Conservation (phyloP, 2,113 vertebrate species). For the Galeopterus variegatus region DNA sequence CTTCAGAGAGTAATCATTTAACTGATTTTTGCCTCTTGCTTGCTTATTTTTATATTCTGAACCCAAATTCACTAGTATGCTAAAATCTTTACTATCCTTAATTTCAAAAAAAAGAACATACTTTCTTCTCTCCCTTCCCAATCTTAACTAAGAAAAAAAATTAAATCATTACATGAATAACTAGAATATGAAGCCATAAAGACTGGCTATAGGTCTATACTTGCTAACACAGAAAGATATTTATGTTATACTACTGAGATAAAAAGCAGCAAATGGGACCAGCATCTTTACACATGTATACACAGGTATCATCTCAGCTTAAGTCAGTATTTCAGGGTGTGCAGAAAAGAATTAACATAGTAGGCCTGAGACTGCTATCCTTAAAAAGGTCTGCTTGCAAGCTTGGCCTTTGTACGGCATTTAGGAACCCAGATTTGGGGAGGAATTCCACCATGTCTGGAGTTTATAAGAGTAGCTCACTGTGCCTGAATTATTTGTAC, state of each 20-base stretch:
- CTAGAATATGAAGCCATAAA: not conserved
- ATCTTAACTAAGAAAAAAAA: not conserved
- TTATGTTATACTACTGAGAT: not conserved
- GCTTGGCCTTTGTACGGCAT: not conserved
- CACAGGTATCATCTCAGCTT: not conserved
- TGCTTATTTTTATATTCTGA: not conserved
- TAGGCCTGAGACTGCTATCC: not conserved
- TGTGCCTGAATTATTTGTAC: not conserved
- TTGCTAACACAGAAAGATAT: not conserved
- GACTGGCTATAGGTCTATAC: not conserved
- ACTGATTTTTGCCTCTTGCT: too few species aligned
- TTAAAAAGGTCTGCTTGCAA: not conserved
- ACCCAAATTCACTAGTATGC: not conserved
- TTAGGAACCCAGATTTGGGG: not conserved
- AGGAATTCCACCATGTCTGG: not conserved
- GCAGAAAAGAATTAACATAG: not conserved
- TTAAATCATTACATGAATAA: not conserved
- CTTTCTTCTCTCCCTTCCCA: too few species aligned
- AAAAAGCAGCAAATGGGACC: not conserved
- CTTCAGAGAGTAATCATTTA: too few species aligned
- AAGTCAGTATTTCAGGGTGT: not conserved
- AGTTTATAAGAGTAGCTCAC: not conserved
- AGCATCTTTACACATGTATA: too few species aligned
- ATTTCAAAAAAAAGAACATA: too few species aligned
- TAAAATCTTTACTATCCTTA: too few species aligned